A percentile compares a stretch with the other conserved stretches of the same genome.
Conservation (phyloP, 2,113 vertebrate genomes). For the Tretioscincus oriximinensis region DNA sequence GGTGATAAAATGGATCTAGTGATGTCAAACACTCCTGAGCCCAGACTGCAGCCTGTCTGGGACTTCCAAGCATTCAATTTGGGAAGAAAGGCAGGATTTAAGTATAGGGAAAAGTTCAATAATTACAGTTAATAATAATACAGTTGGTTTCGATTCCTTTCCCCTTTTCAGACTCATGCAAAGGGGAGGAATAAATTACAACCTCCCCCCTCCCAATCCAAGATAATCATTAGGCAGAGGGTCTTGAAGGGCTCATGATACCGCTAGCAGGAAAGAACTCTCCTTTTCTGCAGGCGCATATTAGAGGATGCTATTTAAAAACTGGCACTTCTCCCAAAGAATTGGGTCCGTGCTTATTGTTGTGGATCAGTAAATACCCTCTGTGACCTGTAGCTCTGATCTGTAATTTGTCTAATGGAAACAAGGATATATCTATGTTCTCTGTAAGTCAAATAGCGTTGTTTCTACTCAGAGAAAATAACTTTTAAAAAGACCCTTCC, state of each 20-base stretch:
- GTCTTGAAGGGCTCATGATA: neutral
- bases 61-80: neutral
- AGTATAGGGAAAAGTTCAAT: neutral
- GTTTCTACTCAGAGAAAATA: conserved; percentile 71
- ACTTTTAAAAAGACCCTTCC: conserved; percentile 52
- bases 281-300: conserved; percentile 6
- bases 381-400: neutral
- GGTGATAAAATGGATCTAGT: no score
- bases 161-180: conserved; percentile 9
- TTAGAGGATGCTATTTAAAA: neutral
- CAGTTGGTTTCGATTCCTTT: no score
- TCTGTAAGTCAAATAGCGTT: conserved; percentile 31
- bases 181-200: conserved; percentile 8
- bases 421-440: conserved; percentile 46
- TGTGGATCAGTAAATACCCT: neutral
- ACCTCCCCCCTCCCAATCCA: neutral
- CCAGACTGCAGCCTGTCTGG: no score
- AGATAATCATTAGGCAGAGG: neutral
- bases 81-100: neutral
- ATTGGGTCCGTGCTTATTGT: conserved; percentile 12
- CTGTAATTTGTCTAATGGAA: conserved; percentile 28
- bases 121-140: no score
- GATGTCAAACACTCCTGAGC: no score
- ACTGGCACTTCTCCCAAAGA: conserved; percentile 27
- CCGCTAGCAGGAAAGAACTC: neutral